phyloP scores from a whole-genome alignment of 1,140 invertebrate genomes.

The Diprion similis region DNA sequence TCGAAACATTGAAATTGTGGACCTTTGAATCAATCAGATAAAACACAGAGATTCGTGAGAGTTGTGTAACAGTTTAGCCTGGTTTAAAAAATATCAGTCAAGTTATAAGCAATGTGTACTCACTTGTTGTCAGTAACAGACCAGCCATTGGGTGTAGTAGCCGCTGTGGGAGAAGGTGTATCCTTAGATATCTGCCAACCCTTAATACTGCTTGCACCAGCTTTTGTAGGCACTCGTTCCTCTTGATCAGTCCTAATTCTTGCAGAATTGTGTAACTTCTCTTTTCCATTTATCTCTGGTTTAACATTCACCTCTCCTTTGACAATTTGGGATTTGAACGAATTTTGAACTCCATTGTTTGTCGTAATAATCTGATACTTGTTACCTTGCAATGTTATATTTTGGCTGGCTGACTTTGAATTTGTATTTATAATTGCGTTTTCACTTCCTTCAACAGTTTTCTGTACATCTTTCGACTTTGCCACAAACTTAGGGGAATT shows the following conservation, averaged over 20 bases:
- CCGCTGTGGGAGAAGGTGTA: conserved; percentile 37
- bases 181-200: conserved; percentile 52
- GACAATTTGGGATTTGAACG: conserved; percentile 25
- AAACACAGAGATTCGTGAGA: too few relatives aligned
- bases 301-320: conserved; percentile 38
- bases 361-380: background rate
- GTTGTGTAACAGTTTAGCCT: background rate
- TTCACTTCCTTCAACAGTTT: background rate
- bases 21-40: too few relatives aligned
- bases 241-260: conserved; percentile 42
- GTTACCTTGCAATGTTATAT: background rate
- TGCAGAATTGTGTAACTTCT: conserved; percentile 42
- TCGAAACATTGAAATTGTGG: too few relatives aligned
- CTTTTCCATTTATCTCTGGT: conserved; percentile 35
- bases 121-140: conserved; percentile 53
- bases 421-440: background rate
- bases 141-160: conserved; percentile 50
- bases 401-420: conserved; percentile 14
- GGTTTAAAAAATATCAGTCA: background rate
- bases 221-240: conserved; percentile 48
- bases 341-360: background rate
- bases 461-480: background rate
- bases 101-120: conserved; percentile 22
- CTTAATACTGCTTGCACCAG: conserved; percentile 44
- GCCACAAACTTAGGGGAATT: background rate